Evolutionary conservation across 1,140 invertebrate species (phyloP).

Genomic region (Pseudomyrmex cubaensis): DNA sequence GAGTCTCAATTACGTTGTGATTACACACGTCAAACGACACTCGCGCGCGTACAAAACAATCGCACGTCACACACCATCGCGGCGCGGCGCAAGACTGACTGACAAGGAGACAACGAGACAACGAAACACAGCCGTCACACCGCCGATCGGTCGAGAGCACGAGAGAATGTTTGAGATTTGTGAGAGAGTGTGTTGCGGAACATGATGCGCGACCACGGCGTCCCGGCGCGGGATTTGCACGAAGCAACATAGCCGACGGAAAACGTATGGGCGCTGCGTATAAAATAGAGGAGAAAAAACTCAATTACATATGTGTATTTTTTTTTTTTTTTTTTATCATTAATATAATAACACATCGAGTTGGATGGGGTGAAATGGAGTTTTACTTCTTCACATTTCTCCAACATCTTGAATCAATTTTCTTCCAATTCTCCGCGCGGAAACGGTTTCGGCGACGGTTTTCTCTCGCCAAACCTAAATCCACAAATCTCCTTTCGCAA

Average conservation of each 20-base stretch:
- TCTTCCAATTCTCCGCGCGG: slow-evolving; percentile 79
- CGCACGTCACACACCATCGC: slow-evolving; percentile 73
- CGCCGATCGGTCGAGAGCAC: slow-evolving; percentile 1
- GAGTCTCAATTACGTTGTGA: slow-evolving; percentile 37
- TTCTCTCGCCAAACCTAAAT: slow-evolving; percentile 61
- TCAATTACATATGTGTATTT: neutral
- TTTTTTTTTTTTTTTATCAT: neutral
- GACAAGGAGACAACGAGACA: neutral
- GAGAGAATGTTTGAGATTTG: no score
- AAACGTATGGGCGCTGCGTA: slow-evolving; percentile 10
- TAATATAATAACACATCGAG: no score
- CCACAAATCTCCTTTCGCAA: slow-evolving; percentile 75
- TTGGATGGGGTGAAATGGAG: no score
- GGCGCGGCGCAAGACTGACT: slow-evolving; percentile 78
- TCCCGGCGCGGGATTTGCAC: neutral
- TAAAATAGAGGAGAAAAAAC: neutral
- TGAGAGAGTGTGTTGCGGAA: no score
- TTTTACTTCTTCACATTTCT: no score
- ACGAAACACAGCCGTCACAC: neutral
- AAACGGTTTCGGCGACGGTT: slow-evolving; percentile 78
- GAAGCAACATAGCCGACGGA: neutral
- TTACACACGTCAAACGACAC: neutral
- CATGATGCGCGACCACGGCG: slow-evolving; percentile 50
- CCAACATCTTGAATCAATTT: slow-evolving; percentile 31
- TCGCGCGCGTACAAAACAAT: slow-evolving; percentile 38